Evolutionary conservation across 2,888 invertebrate species (phyloP).

Genomic region (Drosophila cognata): DNA sequence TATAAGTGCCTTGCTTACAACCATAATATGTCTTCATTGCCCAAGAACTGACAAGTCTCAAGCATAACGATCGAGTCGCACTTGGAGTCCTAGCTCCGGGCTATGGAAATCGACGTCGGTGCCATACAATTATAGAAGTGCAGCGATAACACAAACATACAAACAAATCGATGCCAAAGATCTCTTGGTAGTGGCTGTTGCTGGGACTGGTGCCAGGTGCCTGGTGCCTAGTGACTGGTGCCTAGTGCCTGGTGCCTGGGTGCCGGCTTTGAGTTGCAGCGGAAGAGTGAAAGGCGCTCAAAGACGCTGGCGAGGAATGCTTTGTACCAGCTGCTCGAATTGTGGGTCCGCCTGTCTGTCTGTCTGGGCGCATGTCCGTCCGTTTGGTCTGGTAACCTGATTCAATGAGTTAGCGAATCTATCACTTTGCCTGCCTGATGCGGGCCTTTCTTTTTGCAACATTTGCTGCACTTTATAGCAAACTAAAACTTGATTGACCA

Average conservation of each 20-base stretch:
- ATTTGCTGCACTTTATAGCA: constrained; percentile 44
- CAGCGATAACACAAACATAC: constrained; percentile 35
- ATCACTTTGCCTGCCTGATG: constrained; percentile 52
- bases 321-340: constrained; percentile 48
- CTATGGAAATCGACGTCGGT: constrained; percentile 61
- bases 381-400: constrained; percentile 70
- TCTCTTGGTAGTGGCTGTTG: constrained; percentile 8
- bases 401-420: constrained; percentile 69
- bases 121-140: constrained; percentile 55
- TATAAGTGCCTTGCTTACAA: constrained; percentile 11
- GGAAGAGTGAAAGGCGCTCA: constrained; percentile 59
- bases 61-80: constrained; percentile 32
- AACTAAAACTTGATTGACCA: constrained; percentile 59
- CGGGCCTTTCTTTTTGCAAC: constrained; percentile 60
- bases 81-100: constrained; percentile 49
- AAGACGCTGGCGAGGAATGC: constrained; percentile 29
- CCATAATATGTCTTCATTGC: constrained; percentile 56
- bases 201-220: background rate
- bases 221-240: background rate
- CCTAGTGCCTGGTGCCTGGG: background rate
- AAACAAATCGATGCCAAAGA: constrained; percentile 49
- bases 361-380: background rate
- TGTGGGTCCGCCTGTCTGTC: constrained; percentile 30
- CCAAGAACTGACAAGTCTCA: constrained; percentile 43
- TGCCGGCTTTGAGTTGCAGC: constrained; percentile 4